phyloP scores from a whole-genome alignment of 53 echinoderm and acorn worm genomes.

The Mesocentrotus franciscanus region DNA sequence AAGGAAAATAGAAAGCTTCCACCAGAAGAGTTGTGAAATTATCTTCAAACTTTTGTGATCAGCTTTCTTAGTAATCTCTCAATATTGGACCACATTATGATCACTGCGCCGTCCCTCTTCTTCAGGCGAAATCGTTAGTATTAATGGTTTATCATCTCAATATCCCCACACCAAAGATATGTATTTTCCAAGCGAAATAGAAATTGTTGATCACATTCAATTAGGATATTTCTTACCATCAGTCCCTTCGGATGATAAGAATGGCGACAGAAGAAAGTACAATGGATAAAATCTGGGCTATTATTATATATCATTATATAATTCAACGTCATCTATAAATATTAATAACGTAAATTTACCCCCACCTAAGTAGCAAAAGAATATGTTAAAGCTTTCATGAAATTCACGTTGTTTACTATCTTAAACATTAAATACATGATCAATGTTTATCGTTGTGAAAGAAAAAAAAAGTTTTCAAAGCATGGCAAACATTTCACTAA shows the following conservation, averaged over 20 bases:
- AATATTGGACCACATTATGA: no score
- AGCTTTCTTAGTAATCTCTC: neutral
- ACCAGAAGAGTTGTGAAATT: neutral
- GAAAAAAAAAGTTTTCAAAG: no score
- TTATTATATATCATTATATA: neutral
- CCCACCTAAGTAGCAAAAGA: no score
- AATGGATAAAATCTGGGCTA: neutral
- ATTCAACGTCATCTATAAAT: no score
- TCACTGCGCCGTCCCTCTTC: no score
- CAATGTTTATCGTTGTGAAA: no score
- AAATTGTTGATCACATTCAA: neutral
- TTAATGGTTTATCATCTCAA: neutral
- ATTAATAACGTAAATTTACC: no score
- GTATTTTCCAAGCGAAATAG: neutral
- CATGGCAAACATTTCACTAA: no score
- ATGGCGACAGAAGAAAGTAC: neutral
- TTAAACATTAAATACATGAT: no score
- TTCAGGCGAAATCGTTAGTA: no score
- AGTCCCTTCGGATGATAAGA: neutral
- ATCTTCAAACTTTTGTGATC: neutral
- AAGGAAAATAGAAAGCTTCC: neutral
- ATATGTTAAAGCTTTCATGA: no score
- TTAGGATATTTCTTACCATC: neutral
- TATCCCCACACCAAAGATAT: neutral
- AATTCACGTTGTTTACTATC: no score